Conservation (phyloP, 2,113 vertebrate species). For the Hydrochoerus hydrochaeris region DNA sequence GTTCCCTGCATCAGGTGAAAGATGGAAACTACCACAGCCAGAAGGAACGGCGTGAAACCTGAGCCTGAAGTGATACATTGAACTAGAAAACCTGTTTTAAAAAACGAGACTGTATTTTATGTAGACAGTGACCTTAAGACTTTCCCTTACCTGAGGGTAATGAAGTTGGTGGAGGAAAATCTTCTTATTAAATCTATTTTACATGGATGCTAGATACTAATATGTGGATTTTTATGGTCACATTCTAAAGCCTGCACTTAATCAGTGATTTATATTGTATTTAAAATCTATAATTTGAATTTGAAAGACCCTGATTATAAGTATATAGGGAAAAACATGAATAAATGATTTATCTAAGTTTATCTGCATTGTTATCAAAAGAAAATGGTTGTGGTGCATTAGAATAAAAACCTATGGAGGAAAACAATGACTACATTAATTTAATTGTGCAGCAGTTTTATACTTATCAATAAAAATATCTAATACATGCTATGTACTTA, state of each 20-base stretch:
- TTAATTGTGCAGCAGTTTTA: neutral
- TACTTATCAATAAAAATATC: neutral
- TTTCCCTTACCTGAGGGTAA: conserved; percentile 56
- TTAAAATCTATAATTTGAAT: neutral
- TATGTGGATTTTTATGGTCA: neutral
- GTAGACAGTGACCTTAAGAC: conserved; percentile 3
- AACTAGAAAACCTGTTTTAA: conserved; percentile 56
- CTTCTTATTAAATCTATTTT: conserved; percentile 12
- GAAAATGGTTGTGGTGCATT: neutral
- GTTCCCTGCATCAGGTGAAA: neutral
- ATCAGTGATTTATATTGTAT: neutral
- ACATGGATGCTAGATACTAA: neutral
- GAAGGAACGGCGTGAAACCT: neutral
- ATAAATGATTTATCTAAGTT: neutral
- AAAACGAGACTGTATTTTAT: neutral
- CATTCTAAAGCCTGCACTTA: neutral
- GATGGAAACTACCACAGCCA: neutral
- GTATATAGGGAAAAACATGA: neutral
- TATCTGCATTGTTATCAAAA: neutral
- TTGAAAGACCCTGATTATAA: neutral
- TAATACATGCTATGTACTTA: neutral
- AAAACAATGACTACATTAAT: neutral
- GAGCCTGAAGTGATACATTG: neutral
- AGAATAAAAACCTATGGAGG: neutral
- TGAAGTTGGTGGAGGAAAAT: conserved; percentile 38